Base-by-base conservation (phyloP, 2,113 vertebrate genomes). In the Shinisaurus crocodilurus region DNA sequence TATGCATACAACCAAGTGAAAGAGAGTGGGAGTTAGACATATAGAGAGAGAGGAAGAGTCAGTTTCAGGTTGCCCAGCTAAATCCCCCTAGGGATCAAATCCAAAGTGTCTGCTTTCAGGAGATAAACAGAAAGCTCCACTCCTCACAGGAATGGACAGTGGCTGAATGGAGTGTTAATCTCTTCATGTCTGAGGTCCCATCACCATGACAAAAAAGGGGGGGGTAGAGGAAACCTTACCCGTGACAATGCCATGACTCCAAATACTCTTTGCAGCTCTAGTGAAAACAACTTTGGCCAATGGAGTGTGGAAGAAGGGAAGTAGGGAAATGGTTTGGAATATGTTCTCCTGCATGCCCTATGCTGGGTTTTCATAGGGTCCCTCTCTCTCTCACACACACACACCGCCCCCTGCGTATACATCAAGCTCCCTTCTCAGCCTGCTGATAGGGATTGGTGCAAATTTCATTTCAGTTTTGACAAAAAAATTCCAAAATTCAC, bases 121-220 rank as follows among this genome's bases (percentile, higher is more conserved):
- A 97, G 97, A 97, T 97, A 98, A 98, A 97, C 95, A 94, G 95
- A 76, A 96, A 96, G 91, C 89, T 13, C 43, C 10, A 76, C 85
- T 96, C 70, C 95, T 97, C 23, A 2, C 37, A 94, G 95, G 95
- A 94, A 9, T 25, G 89, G 95, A 92, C 96, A 95, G 89, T 5
- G 70, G 95, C 95, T 92, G 87, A 91, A 85, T 90, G 90, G 86
- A 67, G 85, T 1, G 87, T 92, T 97, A 97, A 97, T 97, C 97
- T 96, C 93, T 92, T 93, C 93, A 83, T 9, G 90, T 75, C 45
- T 92, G 0, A 1, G 89, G 92, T 92, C 93, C 84, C 87, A 45
- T 60, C 92, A 89, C 90, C 67, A 77, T 3, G 0, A 90, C 84
- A 93, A 91, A 95, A 5, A 90, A 92, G 67, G 89, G 92, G 10